These are phyloP conservation scores for Pygocentrus nattereri DNA, from an alignment of 2,797 vertebrate genomes.

Conservation along the genomic window DNA sequence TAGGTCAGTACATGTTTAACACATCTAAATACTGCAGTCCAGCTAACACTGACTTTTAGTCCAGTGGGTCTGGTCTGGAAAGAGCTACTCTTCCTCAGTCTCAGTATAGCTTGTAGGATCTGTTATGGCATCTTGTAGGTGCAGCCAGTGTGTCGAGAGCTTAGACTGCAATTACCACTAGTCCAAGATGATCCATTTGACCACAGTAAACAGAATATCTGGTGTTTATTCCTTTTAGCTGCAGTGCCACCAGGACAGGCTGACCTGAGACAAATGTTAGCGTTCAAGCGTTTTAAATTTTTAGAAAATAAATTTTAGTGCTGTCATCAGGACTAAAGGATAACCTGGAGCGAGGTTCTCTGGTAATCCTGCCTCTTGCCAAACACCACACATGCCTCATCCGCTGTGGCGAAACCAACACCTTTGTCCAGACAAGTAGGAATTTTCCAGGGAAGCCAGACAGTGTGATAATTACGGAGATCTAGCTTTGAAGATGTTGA, in stretches of 20 bases:
- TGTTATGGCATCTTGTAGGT: not conserved
- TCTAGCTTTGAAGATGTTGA: conserved; percentile 36
- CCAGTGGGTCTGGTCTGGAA: not conserved
- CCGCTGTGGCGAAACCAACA: conserved; percentile 19
- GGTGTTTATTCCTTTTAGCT: not conserved
- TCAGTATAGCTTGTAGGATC: not conserved
- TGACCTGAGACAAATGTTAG: not conserved
- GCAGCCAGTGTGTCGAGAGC: not conserved
- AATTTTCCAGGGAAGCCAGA: conserved; percentile 46
- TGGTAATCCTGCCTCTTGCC: conserved; percentile 30
- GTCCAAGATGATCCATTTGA: conserved; percentile 4
- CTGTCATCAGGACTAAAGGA: not conserved
- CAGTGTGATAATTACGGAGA: conserved; percentile 48
- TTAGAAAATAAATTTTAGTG: no score
- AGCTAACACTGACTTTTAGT: no score
- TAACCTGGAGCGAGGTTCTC: not conserved
- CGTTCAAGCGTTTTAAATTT: not conserved
- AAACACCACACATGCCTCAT: conserved; percentile 54
- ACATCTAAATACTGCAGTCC: no score
- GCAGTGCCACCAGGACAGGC: not conserved
- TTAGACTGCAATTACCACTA: conserved; percentile 1
- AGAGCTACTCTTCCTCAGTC: not conserved
- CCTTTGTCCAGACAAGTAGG: conserved; percentile 57
- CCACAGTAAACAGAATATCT: not conserved
- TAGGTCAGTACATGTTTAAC: no score